Conservation (phyloP, 2,113 vertebrate genomes). For the Mormyrus iriodes region DNA sequence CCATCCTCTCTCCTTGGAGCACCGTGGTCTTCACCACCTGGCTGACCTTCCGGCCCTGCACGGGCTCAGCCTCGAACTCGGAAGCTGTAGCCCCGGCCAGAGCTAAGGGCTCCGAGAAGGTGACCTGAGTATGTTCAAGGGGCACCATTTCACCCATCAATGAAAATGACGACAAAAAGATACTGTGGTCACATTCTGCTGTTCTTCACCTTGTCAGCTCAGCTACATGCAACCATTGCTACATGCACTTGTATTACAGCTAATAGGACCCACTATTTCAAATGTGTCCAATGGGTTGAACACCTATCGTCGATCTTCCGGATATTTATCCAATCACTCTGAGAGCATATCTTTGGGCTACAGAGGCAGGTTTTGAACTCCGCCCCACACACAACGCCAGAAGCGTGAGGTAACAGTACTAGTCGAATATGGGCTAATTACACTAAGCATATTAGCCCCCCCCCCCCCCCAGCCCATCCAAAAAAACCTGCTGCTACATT, state of each 20-base stretch:
- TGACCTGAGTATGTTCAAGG: conserved; percentile 59
- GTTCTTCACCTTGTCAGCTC: not conserved
- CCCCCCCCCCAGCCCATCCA: not conserved
- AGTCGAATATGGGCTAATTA: not conserved
- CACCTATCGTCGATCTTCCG: not conserved
- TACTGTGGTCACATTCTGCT: conserved; percentile 25
- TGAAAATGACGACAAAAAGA: not conserved
- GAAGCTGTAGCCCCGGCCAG: conserved; percentile 58
- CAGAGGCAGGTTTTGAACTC: not conserved
- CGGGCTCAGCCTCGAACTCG: conserved; percentile 76
- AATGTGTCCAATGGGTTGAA: not conserved
- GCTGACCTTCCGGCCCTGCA: conserved; percentile 88
- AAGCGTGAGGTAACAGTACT: not conserved
- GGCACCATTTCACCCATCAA: conserved; percentile 44
- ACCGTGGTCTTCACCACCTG: conserved; percentile 87
- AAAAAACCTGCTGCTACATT: too few species aligned
- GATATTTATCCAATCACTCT: not conserved
- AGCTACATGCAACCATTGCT: not conserved
- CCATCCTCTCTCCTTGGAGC: conserved; percentile 78
- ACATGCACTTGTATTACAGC: not conserved
- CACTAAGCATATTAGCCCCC: not conserved
- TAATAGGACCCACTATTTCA: not conserved
- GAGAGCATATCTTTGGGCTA: not conserved
- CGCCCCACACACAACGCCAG: not conserved
- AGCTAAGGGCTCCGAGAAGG: conserved; percentile 66